Evolutionary conservation across 2,888 invertebrate species (phyloP).

Genomic region (Habroteleia sp.): DNA sequence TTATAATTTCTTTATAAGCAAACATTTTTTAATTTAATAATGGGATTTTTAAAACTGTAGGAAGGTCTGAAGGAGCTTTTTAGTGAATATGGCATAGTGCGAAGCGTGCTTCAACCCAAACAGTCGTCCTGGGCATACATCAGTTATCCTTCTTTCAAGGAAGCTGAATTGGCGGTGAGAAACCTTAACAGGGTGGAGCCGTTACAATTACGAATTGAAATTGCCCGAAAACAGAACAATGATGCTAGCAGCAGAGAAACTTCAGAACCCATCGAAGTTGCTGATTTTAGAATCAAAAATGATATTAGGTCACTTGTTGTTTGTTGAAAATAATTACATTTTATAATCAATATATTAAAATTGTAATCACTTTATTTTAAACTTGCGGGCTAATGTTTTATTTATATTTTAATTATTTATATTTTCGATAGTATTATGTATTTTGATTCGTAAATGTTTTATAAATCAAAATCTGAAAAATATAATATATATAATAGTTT

Average conservation of each 20-base stretch:
- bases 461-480: no score
- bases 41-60: constrained; percentile 27
- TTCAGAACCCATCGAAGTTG: constrained; percentile 8
- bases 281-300: constrained; percentile 55
- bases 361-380: no score
- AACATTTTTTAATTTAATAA: neutral
- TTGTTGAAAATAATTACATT: no score
- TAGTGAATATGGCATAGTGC: constrained; percentile 31
- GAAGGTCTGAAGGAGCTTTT: constrained; percentile 46
- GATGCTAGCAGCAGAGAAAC: neutral
- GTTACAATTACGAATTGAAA: constrained; percentile 68
- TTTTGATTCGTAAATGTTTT: no score
- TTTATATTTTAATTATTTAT: no score
- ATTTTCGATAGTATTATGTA: no score
- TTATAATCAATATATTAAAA: no score
- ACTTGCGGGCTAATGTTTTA: neutral
- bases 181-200: constrained; percentile 70
- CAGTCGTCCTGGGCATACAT: constrained; percentile 40
- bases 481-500: no score
- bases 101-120: constrained; percentile 20
- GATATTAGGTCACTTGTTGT: no score
- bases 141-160: constrained; percentile 48
- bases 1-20: neutral
- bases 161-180: constrained; percentile 74
- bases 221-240: constrained; percentile 66